phyloP scores from a whole-genome alignment of 1,140 invertebrate species.

The Caenorhabditis briggsae region DNA sequence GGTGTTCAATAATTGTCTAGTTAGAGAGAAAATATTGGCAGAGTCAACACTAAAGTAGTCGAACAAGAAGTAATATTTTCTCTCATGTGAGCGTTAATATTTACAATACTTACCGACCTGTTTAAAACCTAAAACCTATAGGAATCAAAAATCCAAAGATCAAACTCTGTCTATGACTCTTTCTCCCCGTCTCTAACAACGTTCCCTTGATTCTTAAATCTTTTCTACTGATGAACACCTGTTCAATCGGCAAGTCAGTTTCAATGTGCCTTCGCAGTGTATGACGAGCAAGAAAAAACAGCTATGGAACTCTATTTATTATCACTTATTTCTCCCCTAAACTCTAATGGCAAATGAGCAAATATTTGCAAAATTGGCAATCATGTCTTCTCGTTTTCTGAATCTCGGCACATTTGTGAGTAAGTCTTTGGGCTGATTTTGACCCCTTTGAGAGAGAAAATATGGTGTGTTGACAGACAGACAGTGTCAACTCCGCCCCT shows the following conservation, averaged over 20 bases:
- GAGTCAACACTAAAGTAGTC: not conserved
- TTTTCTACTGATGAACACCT: not conserved
- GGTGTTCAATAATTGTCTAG: not conserved
- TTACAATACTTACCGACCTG: not conserved
- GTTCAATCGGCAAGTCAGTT: not conserved
- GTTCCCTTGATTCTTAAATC: not conserved
- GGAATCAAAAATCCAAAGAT: constrained; percentile 44
- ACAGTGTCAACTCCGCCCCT: not conserved
- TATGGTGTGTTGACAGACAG: constrained; percentile 5
- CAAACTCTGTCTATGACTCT: not conserved
- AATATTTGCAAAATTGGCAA: constrained; percentile 45
- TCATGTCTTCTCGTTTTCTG: constrained; percentile 26
- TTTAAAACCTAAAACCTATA: not conserved
- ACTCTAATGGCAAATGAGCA: not conserved
- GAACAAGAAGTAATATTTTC: not conserved
- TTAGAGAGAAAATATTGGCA: not conserved
- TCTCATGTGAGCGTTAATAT: constrained; percentile 2
- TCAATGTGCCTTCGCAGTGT: too few species aligned
- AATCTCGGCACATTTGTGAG: constrained; percentile 11
- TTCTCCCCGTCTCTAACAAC: not conserved
- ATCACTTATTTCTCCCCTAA: not conserved
- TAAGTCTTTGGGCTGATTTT: constrained; percentile 26
- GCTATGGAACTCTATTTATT: constrained; percentile 10
- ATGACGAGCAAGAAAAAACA: not conserved
- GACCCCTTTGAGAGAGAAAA: not conserved